phyloP scores from a whole-genome alignment of 2,888 invertebrate species.

The Sussaba pulchella region DNA sequence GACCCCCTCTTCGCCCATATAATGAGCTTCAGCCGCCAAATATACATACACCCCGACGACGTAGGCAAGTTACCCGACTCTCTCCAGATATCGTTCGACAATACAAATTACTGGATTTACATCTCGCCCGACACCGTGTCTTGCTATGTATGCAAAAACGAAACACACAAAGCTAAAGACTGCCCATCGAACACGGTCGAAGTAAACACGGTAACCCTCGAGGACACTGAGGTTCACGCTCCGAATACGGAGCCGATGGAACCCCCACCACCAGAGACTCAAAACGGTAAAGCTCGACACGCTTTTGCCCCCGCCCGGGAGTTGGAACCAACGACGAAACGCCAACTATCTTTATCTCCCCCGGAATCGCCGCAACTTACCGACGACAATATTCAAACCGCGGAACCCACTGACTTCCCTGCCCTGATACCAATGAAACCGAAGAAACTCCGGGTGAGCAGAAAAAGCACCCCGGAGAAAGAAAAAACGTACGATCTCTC shows the following conservation, averaged over 20 bases:
- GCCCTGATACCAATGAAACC: too few species aligned
- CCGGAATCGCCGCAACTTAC: too few species aligned
- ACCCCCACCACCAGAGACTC: too few species aligned
- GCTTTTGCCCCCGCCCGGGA: not conserved
- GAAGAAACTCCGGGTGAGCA: too few species aligned
- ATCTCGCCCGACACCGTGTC: constrained; percentile 14
- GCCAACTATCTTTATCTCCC: too few species aligned
- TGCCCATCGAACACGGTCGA: constrained; percentile 19
- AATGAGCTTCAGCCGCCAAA: constrained; percentile 40
- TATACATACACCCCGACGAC: constrained; percentile 43
- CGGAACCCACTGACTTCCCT: too few species aligned
- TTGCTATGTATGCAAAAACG: constrained; percentile 47
- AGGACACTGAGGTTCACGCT: too few species aligned
- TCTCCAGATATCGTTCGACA: constrained; percentile 35
- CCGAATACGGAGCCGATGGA: not conserved
- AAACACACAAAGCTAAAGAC: constrained; percentile 33
- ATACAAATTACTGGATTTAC: constrained; percentile 45
- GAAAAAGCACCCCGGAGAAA: not conserved
- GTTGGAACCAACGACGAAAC: too few species aligned
- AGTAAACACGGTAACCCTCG: not conserved
- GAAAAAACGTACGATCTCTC: not conserved
- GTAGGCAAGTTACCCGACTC: constrained; percentile 22
- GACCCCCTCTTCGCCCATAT: constrained; percentile 45
- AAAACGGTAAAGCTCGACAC: not conserved
- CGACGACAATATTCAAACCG: too few species aligned